phyloP scores from a whole-genome alignment of 1,140 invertebrate species.

The Cephus cinctus region DNA sequence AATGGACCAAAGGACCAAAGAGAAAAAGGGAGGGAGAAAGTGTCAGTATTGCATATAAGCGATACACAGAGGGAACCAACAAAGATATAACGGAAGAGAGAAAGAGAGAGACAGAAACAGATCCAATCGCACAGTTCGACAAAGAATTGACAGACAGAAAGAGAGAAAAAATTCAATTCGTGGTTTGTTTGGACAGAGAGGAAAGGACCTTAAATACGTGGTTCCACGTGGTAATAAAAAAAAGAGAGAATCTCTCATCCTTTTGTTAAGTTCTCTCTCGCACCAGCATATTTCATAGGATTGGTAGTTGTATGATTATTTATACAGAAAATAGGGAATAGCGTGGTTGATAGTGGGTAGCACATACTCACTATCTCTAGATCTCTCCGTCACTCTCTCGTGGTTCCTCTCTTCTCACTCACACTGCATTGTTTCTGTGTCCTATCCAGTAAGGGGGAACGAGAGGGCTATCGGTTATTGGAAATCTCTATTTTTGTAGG shows the following conservation, averaged over 20 bases:
- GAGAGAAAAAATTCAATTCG: constrained; percentile 1
- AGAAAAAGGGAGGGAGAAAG: constrained; percentile 4
- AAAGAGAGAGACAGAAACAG: constrained; percentile 20
- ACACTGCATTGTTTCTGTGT: background rate
- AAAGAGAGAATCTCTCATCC: too few relatives aligned
- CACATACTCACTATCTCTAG: constrained; percentile 12
- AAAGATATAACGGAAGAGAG: background rate
- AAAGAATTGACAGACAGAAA: constrained; percentile 23
- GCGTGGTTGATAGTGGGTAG: too few relatives aligned
- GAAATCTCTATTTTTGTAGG: constrained; percentile 54
- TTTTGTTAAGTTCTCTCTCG: too few relatives aligned
- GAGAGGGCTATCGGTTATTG: constrained; percentile 48
- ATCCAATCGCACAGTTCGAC: too few relatives aligned
- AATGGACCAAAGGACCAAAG: constrained; percentile 32
- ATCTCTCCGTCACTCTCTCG: constrained; percentile 7
- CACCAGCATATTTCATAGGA: too few relatives aligned
- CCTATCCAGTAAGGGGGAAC: constrained; percentile 27
- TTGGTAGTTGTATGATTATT: too few relatives aligned
- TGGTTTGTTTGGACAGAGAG: constrained; percentile 35
- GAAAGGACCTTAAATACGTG: constrained; percentile 39
- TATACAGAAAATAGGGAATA: constrained; percentile 8
- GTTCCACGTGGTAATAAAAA: constrained; percentile 32
- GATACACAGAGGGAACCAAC: constrained; percentile 1
- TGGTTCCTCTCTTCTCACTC: constrained; percentile 33
- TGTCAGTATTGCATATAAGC: background rate